Evolutionary conservation across 2,113 vertebrate species (phyloP).

Genomic region (Salvelinus alpinus): DNA sequence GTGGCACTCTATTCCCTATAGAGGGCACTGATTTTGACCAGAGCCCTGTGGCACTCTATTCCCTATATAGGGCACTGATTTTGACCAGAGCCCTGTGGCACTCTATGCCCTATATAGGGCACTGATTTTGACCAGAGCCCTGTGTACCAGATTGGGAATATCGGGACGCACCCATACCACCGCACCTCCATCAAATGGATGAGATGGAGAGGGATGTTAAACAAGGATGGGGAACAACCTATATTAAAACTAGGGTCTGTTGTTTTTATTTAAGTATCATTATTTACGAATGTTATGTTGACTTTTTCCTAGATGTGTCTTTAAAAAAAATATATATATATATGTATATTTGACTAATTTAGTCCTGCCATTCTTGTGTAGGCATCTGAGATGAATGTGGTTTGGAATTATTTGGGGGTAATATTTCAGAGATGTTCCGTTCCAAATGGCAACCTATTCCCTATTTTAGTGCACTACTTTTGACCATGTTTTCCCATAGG

Average conservation of each 20-base stretch:
- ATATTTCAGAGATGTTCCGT: conserved; percentile 50
- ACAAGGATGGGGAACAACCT: neutral
- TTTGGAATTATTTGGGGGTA: conserved; percentile 29
- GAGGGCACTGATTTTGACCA: too few relatives aligned
- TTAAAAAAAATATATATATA: neutral
- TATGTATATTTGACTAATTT: conserved; percentile 55
- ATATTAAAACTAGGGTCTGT: conserved; percentile 25
- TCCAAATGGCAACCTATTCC: conserved; percentile 31
- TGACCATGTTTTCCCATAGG: too few relatives aligned
- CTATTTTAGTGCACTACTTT: too few relatives aligned
- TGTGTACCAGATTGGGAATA: too few relatives aligned
- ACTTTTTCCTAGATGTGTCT: conserved; percentile 41
- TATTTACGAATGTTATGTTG: conserved; percentile 37
- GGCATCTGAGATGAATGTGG: conserved; percentile 17
- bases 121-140: too few relatives aligned
- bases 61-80: too few relatives aligned
- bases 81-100: too few relatives aligned
- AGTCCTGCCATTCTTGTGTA: conserved; percentile 50
- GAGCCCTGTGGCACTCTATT: too few relatives aligned
- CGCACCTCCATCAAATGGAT: neutral
- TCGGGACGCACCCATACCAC: too few relatives aligned
- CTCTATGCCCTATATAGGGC: too few relatives aligned
- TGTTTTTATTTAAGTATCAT: conserved; percentile 21
- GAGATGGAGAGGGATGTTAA: neutral
- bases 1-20: too few relatives aligned